Conservation (phyloP, 2,888 invertebrate genomes). For the Hirtodrosophila histrioides region DNA sequence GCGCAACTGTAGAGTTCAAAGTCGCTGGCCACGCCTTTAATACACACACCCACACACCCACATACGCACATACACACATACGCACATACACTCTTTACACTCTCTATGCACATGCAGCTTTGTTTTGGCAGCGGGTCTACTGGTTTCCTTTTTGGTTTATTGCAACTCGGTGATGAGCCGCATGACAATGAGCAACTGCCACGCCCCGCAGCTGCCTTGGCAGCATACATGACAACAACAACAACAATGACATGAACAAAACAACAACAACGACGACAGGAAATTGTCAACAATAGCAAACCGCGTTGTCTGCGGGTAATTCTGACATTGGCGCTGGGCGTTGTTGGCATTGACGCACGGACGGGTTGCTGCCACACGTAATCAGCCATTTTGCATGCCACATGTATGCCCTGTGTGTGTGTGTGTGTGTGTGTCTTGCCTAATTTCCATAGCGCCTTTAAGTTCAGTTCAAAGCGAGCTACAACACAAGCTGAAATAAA, state of each 20-base stretch:
- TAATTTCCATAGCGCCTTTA: conserved; percentile 42
- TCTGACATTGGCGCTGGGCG: conserved; percentile 59
- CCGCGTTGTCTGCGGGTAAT: conserved; percentile 69
- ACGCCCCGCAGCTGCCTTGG: conserved; percentile 46
- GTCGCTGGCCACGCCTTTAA: conserved; percentile 22
- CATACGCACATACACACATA: not conserved
- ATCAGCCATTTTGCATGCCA: conserved; percentile 50
- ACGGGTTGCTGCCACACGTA: conserved; percentile 58
- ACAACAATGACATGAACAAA: conserved; percentile 15
- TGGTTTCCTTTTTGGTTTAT: conserved; percentile 36
- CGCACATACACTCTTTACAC: not conserved
- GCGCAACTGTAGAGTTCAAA: conserved; percentile 15
- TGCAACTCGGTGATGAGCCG: conserved; percentile 58
- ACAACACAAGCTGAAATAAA: conserved; percentile 21
- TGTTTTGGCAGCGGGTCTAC: conserved; percentile 33
- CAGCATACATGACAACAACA: conserved; percentile 22
- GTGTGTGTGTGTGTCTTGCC: conserved; percentile 6
- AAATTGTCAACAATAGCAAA: conserved; percentile 69
- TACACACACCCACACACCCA: not conserved
- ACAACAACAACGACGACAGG: conserved; percentile 46
- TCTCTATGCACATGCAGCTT: conserved; percentile 30
- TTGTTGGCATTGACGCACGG: conserved; percentile 57
- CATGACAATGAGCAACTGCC: conserved; percentile 55
- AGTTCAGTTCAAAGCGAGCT: conserved; percentile 22
- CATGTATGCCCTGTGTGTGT: conserved; percentile 1